Conservation (phyloP, 1,140 invertebrate species). For the Drosophila quadrilineata region DNA sequence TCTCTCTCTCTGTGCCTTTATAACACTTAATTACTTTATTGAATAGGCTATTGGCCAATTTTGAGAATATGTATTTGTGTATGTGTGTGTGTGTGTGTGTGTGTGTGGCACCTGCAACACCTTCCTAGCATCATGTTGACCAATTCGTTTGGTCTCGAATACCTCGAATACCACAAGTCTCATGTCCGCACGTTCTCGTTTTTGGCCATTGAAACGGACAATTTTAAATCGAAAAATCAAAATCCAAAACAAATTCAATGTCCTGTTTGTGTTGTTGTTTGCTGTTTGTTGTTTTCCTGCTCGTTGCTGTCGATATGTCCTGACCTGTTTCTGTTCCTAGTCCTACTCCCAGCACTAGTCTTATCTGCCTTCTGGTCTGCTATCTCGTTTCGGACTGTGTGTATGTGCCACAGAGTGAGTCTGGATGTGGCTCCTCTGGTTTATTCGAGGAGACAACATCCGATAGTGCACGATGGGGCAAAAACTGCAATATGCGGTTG, state of each 20-base stretch:
- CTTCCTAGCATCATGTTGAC: not conserved
- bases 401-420: conserved; percentile 10
- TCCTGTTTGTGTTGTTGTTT: conserved; percentile 58
- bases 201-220: conserved; percentile 66
- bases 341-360: too few relatives aligned
- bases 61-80: conserved; percentile 33
- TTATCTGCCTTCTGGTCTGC: too few relatives aligned
- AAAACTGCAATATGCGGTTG: conserved; percentile 67
- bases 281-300: conserved; percentile 6
- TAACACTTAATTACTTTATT: conserved; percentile 69
- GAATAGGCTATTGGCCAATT: conserved; percentile 51
- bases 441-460: conserved; percentile 46
- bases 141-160: conserved; percentile 12
- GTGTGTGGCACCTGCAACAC: conserved; percentile 15
- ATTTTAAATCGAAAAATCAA: conserved; percentile 78
- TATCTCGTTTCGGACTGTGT: not conserved
- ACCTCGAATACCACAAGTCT: not conserved
- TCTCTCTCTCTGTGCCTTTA: conserved; percentile 8
- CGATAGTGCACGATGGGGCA: conserved; percentile 55
- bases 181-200: not conserved
- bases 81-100: too few relatives aligned
- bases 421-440: conserved; percentile 7
- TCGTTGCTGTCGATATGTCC: not conserved
- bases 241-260: conserved; percentile 78
- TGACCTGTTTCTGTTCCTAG: too few relatives aligned